Base-by-base conservation (phyloP, 2,113 vertebrate genomes). In the Gulo gulo region DNA sequence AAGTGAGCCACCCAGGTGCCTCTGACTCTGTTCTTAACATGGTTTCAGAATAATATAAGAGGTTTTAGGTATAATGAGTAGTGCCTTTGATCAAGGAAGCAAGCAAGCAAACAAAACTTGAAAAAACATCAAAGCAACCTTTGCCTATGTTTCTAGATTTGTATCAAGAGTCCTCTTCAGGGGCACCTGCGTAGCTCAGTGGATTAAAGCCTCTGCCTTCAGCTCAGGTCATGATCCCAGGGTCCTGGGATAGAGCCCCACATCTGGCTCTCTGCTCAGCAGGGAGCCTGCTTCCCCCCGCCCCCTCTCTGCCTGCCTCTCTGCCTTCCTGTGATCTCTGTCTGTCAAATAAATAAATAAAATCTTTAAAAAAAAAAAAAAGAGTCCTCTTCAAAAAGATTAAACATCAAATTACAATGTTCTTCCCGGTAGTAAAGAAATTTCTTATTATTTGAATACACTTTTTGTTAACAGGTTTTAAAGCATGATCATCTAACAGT, bases 381-480 rank as follows among this genome's bases (percentile, higher is more conserved):
- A 95, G 15, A 98, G 2, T 11, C 82, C 80, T 61, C 52, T 98
- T 98, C 94, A 94, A 98, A 98, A 89, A 10, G 34, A 55, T 73
- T 81, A 84, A 47, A 16, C 34, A 69, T 69, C 18, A 39, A 65
- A 71, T 50, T 47, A 3, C 26, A 86, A 87, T 88, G 24, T 89
- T 97, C 79, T 84, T 97, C 42, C 42, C 86, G 65, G 63, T 55
- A 95, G 59, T 79, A 98, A 98, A 97, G 47, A 88, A 57, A 96
- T 47, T 93, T 97, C 87, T 92, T 91, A 95, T 96, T 95, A 91
- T 96, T 98, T 97, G 57, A 98, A 97, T 84, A 42, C 95, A 39
- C 59, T 67, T 98, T 97, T 73, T 96, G 42, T 93, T 88, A 88
- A 93, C 26, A 81, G 21, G 24, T 6, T 13, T 95, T 83, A 93